Percentiles rank a stretch among this genome's conserved stretches.
These are phyloP conservation scores for Muschampia plurimacula DNA, from an alignment of 2,888 invertebrate genomes.

Conservation along the genomic window DNA sequence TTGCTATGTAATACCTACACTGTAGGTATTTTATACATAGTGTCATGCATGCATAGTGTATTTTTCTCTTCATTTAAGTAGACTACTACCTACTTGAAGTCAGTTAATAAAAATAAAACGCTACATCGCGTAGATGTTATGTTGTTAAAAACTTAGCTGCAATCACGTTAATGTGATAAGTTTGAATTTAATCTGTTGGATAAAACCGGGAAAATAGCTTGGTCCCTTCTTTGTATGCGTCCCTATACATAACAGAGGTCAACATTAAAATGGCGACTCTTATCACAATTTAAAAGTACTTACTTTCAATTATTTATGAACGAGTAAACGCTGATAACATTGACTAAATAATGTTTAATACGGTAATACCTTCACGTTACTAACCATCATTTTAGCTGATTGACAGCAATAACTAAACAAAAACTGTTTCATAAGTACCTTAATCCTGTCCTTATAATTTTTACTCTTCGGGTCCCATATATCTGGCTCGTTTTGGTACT, in stretches of 20 bases:
- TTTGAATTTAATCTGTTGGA: background rate
- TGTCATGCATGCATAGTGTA: too few relatives aligned
- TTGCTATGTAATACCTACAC: too few relatives aligned
- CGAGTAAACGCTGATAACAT: background rate
- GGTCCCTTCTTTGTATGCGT: background rate
- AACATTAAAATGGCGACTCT: background rate
- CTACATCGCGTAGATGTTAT: too few relatives aligned
- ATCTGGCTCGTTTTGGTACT: constrained; percentile 34
- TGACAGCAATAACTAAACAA: background rate
- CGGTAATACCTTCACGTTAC: too few relatives aligned
- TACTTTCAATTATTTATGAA: constrained; percentile 4
- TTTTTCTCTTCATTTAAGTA: too few relatives aligned
- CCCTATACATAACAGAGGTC: background rate
- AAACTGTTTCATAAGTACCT: constrained; percentile 14
- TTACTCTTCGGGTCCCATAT: constrained; percentile 38
- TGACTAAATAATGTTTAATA: background rate
- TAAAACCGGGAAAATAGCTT: background rate
- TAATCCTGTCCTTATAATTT: constrained; percentile 36
- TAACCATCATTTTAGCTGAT: background rate
- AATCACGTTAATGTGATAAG: background rate
- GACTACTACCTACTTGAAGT: too few relatives aligned
- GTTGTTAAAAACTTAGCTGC: too few relatives aligned
- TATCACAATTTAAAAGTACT: background rate
- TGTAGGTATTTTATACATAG: too few relatives aligned
- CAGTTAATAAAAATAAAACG: too few relatives aligned